Evolutionary conservation across 2,797 vertebrate species (phyloP).

Genomic region (Peromyscus aztecus): DNA sequence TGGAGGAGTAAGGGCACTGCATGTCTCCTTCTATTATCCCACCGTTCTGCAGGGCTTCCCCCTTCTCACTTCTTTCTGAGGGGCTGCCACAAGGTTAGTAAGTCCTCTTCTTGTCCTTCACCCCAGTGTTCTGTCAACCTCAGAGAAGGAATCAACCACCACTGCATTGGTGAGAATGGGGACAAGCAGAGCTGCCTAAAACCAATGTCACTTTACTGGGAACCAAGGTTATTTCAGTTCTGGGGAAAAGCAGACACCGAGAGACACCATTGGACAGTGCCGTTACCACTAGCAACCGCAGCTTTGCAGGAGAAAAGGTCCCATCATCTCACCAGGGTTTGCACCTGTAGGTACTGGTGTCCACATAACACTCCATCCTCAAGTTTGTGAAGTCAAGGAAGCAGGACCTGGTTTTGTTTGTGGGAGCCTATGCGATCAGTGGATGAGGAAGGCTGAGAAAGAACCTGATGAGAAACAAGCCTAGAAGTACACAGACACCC

Average conservation of each 20-base stretch:
- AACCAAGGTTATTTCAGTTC: not conserved
- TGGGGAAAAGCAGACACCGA: not conserved
- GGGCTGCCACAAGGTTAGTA: not conserved
- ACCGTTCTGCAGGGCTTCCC: not conserved
- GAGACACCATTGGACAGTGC: not conserved
- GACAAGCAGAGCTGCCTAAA: not conserved
- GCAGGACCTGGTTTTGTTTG: not conserved
- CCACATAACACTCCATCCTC: not conserved
- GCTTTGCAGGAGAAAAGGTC: not conserved
- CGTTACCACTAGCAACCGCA: not conserved
- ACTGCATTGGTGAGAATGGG: not conserved
- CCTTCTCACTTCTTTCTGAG: not conserved
- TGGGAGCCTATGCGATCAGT: not conserved
- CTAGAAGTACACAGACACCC: not conserved
- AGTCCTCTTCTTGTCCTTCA: not conserved
- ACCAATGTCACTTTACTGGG: not conserved
- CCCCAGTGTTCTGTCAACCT: not conserved
- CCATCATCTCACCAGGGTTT: not conserved
- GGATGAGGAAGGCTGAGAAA: slow-evolving; percentile 10
- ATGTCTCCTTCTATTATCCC: not conserved
- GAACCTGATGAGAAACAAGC: slow-evolving; percentile 11
- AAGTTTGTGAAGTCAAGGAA: not conserved
- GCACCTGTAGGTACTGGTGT: not conserved
- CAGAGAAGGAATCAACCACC: not conserved
- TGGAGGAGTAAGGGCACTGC: not conserved